Percentiles rank a stretch among this genome's conserved stretches.
These are phyloP conservation scores for Odontomachus brunneus DNA, from an alignment of 1,140 invertebrate species.

Conservation along the genomic window DNA sequence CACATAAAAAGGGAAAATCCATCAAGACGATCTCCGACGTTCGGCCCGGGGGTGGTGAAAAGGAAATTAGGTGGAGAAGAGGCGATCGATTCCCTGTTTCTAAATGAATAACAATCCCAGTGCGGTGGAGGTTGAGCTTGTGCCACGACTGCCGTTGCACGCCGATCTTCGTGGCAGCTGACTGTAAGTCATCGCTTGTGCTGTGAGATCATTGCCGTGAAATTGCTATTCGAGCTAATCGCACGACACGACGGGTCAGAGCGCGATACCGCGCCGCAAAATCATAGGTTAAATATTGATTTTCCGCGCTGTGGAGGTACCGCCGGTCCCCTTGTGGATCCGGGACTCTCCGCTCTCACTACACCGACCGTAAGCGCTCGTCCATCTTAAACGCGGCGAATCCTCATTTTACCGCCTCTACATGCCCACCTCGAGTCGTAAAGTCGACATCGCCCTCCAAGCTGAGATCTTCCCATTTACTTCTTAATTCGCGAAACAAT, in stretches of 20 bases:
- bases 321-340: conserved; percentile 11
- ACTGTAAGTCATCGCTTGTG: conserved; percentile 77
- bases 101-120: conserved; percentile 82
- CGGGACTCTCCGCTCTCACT: not conserved
- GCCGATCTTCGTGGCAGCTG: conserved; percentile 79
- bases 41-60: not conserved
- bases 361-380: conserved; percentile 14
- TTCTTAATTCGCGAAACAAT: too few relatives aligned
- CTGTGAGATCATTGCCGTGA: not conserved
- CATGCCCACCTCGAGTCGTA: too few relatives aligned
- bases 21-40: not conserved
- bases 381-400: not conserved
- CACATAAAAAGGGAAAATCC: not conserved
- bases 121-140: conserved; percentile 80
- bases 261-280: conserved; percentile 1
- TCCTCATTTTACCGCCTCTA: too few relatives aligned
- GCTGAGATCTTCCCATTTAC: too few relatives aligned
- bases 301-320: conserved; percentile 13
- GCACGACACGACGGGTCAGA: not conserved
- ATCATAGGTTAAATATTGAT: conserved; percentile 65
- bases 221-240: not conserved
- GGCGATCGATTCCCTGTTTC: conserved; percentile 61
- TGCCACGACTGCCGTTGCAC: conserved; percentile 77
- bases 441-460: too few relatives aligned
- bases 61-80: conserved; percentile 58